Conservation (phyloP, 1,140 invertebrate species). For the Chrysomallon squamiferum region DNA sequence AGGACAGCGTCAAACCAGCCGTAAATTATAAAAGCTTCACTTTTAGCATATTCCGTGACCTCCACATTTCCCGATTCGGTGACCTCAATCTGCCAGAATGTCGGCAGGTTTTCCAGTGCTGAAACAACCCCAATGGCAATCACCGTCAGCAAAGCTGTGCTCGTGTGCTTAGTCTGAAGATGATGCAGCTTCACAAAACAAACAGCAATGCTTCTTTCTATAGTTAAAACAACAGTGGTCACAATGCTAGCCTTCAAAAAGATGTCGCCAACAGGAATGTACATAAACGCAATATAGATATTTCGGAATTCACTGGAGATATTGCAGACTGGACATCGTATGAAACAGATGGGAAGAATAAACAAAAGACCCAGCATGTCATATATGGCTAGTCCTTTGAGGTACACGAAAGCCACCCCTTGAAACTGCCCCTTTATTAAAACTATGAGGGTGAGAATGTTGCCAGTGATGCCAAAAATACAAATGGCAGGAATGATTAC, state of each 20-base stretch:
- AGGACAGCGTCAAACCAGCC: constrained; percentile 10
- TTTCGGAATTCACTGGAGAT: not conserved
- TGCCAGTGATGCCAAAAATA: constrained; percentile 17
- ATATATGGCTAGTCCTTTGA: constrained; percentile 14
- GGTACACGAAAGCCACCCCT: constrained; percentile 12
- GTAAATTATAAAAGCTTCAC: constrained; percentile 2
- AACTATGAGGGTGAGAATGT: constrained; percentile 8
- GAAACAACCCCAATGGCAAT: not conserved
- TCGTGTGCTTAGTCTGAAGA: not conserved
- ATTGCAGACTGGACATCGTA: constrained; percentile 3
- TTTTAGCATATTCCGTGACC: not conserved
- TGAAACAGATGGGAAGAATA: constrained; percentile 12
- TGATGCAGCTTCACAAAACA: not conserved
- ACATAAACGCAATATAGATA: constrained; percentile 11
- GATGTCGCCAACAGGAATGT: constrained; percentile 14
- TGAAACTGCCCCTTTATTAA: constrained; percentile 6
- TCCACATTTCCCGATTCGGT: not conserved
- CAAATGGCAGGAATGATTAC: constrained; percentile 13
- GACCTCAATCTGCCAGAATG: constrained; percentile 6
- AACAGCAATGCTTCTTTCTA: constrained; percentile 9
- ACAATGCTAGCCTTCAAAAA: constrained; percentile 15
- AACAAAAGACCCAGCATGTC: constrained; percentile 13
- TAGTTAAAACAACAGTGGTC: constrained; percentile 10
- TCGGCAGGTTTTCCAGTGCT: constrained; percentile 10
- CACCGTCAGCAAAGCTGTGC: not conserved